phyloP scores from a whole-genome alignment of 2,113 vertebrate species.

The Lepisosteus oculatus region DNA sequence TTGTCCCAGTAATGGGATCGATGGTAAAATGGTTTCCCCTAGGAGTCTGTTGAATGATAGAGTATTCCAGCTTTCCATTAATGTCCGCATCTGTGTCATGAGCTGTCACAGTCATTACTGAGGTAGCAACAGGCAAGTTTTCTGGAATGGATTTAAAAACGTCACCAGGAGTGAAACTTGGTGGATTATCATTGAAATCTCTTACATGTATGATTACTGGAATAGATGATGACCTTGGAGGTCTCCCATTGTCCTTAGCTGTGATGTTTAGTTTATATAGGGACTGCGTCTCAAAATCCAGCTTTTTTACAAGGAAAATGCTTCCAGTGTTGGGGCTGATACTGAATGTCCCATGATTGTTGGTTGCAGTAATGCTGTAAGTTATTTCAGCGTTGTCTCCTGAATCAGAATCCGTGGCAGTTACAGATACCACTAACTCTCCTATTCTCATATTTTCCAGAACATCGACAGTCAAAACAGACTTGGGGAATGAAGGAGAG shows the following conservation, averaged over 20 bases:
- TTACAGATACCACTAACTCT: constrained; percentile 89
- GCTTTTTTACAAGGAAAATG: constrained; percentile 86
- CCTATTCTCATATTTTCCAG: constrained; percentile 95
- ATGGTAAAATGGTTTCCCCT: constrained; percentile 87
- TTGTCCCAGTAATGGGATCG: constrained; percentile 73
- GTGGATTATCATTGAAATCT: constrained; percentile 95
- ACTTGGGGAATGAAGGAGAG: constrained; percentile 84
- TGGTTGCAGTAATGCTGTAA: constrained; percentile 86
- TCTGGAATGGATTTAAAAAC: constrained; percentile 93
- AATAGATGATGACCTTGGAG: constrained; percentile 82
- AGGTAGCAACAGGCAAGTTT: constrained; percentile 84
- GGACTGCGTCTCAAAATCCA: constrained; percentile 93
- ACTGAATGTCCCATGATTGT: constrained; percentile 93
- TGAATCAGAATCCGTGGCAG: constrained; percentile 86
- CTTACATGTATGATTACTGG: constrained; percentile 87
- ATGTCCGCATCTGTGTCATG: constrained; percentile 93
- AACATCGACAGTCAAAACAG: constrained; percentile 81
- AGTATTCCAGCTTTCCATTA: constrained; percentile 84
- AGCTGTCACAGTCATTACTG: constrained; percentile 82
- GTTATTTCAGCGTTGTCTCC: constrained; percentile 91
- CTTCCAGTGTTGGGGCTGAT: constrained; percentile 94
- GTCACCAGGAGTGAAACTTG: constrained; percentile 85
- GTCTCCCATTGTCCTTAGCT: constrained; percentile 85
- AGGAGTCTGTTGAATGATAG: constrained; percentile 86
- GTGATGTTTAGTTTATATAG: constrained; percentile 92